phyloP scores from a whole-genome alignment of 2,797 vertebrate species.

The Phataginus tricuspis region DNA sequence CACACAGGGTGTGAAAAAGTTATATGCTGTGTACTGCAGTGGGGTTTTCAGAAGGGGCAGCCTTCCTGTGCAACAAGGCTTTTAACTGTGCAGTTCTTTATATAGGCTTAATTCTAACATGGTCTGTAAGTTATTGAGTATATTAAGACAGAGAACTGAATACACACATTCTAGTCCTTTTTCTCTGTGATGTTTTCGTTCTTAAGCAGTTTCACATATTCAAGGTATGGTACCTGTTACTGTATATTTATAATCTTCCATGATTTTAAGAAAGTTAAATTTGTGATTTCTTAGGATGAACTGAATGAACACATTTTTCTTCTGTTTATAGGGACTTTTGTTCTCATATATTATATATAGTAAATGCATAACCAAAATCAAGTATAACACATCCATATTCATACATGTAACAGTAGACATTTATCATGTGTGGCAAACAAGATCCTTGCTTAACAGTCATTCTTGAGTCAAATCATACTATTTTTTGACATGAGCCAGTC shows the following conservation, averaged over 20 bases:
- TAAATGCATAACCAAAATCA: not conserved
- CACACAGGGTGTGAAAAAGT: not conserved
- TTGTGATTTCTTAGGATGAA: not conserved
- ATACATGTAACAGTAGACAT: not conserved
- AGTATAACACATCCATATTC: not conserved
- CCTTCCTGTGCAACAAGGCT: not conserved
- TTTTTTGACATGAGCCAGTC: not conserved
- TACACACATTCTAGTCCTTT: not conserved
- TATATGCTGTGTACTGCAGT: not conserved
- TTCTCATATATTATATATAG: not conserved
- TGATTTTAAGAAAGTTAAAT: constrained; percentile 13
- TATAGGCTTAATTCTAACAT: not conserved
- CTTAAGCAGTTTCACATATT: not conserved
- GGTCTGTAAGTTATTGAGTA: not conserved
- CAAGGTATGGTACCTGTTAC: not conserved
- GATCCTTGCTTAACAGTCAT: not conserved
- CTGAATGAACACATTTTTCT: not conserved
- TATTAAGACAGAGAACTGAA: not conserved
- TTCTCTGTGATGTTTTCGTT: constrained; percentile 23
- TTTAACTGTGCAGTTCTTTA: not conserved
- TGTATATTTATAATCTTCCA: not conserved
- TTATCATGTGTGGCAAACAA: not conserved
- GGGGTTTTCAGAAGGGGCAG: not conserved
- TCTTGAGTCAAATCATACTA: not conserved
- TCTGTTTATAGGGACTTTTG: not conserved